Conservation (phyloP, 2,888 invertebrate genomes). For the Craniophora ligustri region DNA sequence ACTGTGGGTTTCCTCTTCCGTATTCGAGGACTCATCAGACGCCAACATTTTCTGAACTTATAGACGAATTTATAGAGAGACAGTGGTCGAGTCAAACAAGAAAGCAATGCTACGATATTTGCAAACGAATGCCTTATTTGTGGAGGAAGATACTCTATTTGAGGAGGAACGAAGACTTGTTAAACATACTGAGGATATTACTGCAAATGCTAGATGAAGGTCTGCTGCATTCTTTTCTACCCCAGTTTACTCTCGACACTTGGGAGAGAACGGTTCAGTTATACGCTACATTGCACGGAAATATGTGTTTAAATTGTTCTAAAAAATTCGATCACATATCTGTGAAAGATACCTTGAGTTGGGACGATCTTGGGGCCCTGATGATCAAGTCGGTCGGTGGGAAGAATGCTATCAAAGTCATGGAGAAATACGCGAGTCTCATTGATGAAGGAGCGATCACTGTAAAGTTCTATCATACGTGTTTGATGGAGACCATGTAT, state of each 20-base stretch:
- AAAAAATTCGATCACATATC: conserved; percentile 80
- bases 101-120: conserved; percentile 85
- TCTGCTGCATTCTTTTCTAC: conserved; percentile 86
- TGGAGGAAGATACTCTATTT: conserved; percentile 89
- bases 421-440: conserved; percentile 86
- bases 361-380: conserved; percentile 89
- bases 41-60: conserved; percentile 87
- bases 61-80: conserved; percentile 87
- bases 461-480: conserved; percentile 89
- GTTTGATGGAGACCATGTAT: conserved; percentile 83
- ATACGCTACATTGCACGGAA: conserved; percentile 87
- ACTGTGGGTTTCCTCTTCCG: conserved; percentile 89
- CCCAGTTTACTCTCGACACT: conserved; percentile 87
- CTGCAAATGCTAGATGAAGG: conserved; percentile 89
- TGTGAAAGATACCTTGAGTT: conserved; percentile 85
- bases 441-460: conserved; percentile 89
- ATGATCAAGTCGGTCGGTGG: conserved; percentile 90
- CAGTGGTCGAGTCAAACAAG: conserved; percentile 79
- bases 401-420: conserved; percentile 86
- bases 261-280: conserved; percentile 89
- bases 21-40: conserved; percentile 75
- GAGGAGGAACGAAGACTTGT: conserved; percentile 82
- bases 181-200: conserved; percentile 86
- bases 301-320: conserved; percentile 90
- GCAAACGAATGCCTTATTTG: conserved; percentile 89